These are phyloP conservation scores for Odocoileus hemionus DNA, from an alignment of 2,113 vertebrate genomes.

Conservation along the genomic window DNA sequence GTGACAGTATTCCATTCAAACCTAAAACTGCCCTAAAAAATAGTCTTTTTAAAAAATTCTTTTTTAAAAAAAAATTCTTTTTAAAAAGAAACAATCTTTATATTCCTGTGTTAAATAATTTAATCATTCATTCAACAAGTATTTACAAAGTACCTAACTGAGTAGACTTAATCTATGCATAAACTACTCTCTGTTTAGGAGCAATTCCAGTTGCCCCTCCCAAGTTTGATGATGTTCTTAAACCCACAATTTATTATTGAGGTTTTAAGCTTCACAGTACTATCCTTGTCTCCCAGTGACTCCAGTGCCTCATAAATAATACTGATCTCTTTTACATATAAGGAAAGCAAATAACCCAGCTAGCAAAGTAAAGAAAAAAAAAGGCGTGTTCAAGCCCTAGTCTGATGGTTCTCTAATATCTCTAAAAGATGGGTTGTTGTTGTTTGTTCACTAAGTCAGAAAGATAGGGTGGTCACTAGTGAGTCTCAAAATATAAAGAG, in stretches of 20 bases:
- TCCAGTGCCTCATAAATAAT: constrained; percentile 65
- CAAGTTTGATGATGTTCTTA: constrained; percentile 54
- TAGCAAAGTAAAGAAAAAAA: constrained; percentile 48
- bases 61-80: not conserved
- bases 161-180: not conserved
- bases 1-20: not conserved
- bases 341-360: constrained; percentile 57
- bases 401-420: not conserved
- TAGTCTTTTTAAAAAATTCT: not conserved
- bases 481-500: constrained; percentile 7
- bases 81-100: constrained; percentile 15
- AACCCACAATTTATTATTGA: constrained; percentile 65
- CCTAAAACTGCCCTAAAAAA: not conserved
- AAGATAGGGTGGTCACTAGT: not conserved
- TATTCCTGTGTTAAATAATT: not conserved
- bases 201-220: not conserved
- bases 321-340: constrained; percentile 66
- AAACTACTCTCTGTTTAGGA: not conserved
- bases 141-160: not conserved
- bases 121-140: not conserved
- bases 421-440: constrained; percentile 6
- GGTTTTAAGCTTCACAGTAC: constrained; percentile 49
- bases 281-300: constrained; percentile 59
- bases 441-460: not conserved
- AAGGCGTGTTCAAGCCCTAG: not conserved